A percentile compares a stretch with the other conserved stretches of the same genome.
phyloP scores from a whole-genome alignment of 1,140 invertebrate genomes.

The Bilobella aurantiaca region DNA sequence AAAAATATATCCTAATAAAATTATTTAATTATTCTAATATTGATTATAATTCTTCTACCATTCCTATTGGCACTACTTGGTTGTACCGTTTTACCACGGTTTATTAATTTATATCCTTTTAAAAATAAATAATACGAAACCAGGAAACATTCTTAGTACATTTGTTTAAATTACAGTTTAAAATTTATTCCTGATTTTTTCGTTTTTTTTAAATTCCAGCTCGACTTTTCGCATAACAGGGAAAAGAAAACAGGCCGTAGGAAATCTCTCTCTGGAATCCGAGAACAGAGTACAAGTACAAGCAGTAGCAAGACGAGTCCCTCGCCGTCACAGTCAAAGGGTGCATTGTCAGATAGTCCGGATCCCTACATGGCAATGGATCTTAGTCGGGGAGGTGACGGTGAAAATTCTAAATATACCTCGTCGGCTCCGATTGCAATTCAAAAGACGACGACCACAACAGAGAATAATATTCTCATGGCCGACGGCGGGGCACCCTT shows the following conservation, averaged over 20 bases:
- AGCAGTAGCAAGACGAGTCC: not conserved
- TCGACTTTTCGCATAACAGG: conserved; percentile 32
- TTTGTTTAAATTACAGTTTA: too few relatives aligned
- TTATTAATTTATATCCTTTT: too few relatives aligned
- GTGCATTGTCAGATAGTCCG: not conserved
- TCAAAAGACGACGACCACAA: too few relatives aligned
- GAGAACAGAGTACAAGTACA: not conserved
- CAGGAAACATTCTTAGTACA: too few relatives aligned
- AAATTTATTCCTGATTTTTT: conserved; percentile 21
- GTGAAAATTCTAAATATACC: conserved; percentile 16
- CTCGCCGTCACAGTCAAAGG: conserved; percentile 3
- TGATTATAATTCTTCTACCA: too few relatives aligned
- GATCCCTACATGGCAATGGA: not conserved
- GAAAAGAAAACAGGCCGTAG: conserved; percentile 28
- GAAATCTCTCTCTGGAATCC: conserved; percentile 26
- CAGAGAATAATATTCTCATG: conserved; percentile 1
- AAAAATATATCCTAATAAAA: too few relatives aligned
- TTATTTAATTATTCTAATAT: too few relatives aligned
- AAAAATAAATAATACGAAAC: too few relatives aligned
- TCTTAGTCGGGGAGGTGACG: too few relatives aligned
- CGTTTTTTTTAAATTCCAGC: conserved; percentile 31
- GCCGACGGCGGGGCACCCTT: conserved; percentile 21
- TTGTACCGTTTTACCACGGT: too few relatives aligned
- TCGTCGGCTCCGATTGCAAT: conserved; percentile 32
- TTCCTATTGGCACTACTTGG: too few relatives aligned